These are phyloP conservation scores for Drosophila tristis DNA, from an alignment of 1,140 invertebrate species.

Conservation along the genomic window DNA sequence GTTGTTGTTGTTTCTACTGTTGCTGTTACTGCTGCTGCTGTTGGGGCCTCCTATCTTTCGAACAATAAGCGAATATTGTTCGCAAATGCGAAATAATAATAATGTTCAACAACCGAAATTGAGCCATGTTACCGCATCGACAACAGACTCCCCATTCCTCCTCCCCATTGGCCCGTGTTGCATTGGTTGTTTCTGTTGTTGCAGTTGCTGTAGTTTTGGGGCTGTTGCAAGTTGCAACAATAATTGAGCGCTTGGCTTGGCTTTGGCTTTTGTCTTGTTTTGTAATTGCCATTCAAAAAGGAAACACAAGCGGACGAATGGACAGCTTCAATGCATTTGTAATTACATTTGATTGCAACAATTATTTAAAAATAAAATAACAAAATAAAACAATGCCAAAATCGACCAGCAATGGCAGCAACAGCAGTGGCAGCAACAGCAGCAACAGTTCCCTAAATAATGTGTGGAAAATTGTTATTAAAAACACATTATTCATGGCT, in stretches of 20 bases:
- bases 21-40: constrained; percentile 18
- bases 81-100: constrained; percentile 76
- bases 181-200: constrained; percentile 15
- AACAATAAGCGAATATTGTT: constrained; percentile 66
- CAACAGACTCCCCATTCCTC: constrained; percentile 9
- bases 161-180: no score
- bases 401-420: constrained; percentile 9
- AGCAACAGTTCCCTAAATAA: constrained; percentile 23
- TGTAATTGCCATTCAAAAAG: constrained; percentile 76
- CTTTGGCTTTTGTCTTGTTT: constrained; percentile 52
- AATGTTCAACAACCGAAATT: constrained; percentile 74
- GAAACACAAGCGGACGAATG: constrained; percentile 72
- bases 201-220: constrained; percentile 22
- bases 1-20: neutral
- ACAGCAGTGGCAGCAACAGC: neutral
- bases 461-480: constrained; percentile 34
- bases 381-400: constrained; percentile 43
- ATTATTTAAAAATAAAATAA: constrained; percentile 70
- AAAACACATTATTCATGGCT: constrained; percentile 38
- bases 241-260: constrained; percentile 60
- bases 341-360: constrained; percentile 78
- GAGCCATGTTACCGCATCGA: constrained; percentile 77
- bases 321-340: constrained; percentile 70
- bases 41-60: constrained; percentile 37
- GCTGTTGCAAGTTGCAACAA: constrained; percentile 54